Conservation (phyloP, 2,888 invertebrate genomes). For the Acronicta psi region DNA sequence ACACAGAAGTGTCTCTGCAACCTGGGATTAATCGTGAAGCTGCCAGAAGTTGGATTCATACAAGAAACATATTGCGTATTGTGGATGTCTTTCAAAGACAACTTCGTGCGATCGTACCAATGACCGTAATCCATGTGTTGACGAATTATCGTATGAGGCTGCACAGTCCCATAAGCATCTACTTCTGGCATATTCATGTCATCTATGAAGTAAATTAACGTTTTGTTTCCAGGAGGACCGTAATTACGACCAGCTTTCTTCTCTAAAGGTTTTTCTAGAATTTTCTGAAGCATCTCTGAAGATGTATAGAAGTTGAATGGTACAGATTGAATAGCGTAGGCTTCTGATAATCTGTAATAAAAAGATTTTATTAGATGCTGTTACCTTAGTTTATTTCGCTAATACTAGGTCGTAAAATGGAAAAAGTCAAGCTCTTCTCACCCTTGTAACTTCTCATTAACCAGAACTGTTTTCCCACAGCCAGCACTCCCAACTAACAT, state of each 20-base stretch:
- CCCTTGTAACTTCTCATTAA: slow-evolving; percentile 92
- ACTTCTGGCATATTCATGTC: slow-evolving; percentile 99
- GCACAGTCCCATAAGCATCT: slow-evolving; percentile 96
- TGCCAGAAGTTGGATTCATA: slow-evolving; percentile 99
- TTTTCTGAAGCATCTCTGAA: slow-evolving; percentile 97
- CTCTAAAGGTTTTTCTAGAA: slow-evolving; percentile 97
- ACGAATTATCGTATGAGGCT: slow-evolving; percentile 98
- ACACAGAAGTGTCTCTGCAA: slow-evolving; percentile 97
- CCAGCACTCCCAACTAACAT: slow-evolving; percentile 98
- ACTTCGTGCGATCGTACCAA: slow-evolving; percentile 95
- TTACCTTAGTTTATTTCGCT: too few species aligned
- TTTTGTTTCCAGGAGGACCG: slow-evolving; percentile 98
- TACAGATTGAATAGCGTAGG: slow-evolving; percentile 96
- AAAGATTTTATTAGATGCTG: not conserved
- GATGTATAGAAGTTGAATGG: slow-evolving; percentile 99
- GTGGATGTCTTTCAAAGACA: slow-evolving; percentile 97
- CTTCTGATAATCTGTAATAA: slow-evolving; percentile 91
- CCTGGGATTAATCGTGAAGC: slow-evolving; percentile 98
- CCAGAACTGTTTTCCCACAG: slow-evolving; percentile 96
- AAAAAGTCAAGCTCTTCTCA: slow-evolving; percentile 47
- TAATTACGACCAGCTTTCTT: slow-evolving; percentile 98
- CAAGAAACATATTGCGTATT: slow-evolving; percentile 99
- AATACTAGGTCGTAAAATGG: too few species aligned
- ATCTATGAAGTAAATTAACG: slow-evolving; percentile 97
- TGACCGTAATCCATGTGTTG: slow-evolving; percentile 98